Percentiles rank a stretch among this genome's conserved stretches.
Evolutionary conservation across 2,888 invertebrate genomes (phyloP).

Genomic region (Agriopis aurantiaria): DNA sequence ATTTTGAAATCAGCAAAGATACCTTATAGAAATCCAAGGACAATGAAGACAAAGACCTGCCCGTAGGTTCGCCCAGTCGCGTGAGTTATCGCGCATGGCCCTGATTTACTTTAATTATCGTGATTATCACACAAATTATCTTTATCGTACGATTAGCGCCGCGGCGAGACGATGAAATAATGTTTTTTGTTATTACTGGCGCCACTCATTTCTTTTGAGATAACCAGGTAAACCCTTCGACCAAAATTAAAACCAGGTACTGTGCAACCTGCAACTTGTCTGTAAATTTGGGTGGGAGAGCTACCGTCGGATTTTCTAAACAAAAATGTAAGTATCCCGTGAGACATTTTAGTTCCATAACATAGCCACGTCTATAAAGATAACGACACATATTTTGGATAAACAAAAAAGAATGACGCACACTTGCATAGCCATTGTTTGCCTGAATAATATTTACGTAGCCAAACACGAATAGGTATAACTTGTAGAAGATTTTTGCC

Average conservation of each 20-base stretch:
- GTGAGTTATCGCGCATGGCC: conserved; percentile 70
- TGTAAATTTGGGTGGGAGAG: not conserved
- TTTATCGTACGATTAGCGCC: conserved; percentile 58
- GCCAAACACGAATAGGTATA: not conserved
- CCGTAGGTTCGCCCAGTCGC: conserved; percentile 44
- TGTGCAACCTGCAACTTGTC: conserved; percentile 6
- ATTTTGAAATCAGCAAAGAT: not conserved
- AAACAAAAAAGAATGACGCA: conserved; percentile 32
- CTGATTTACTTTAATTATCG: conserved; percentile 75
- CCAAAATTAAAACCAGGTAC: conserved; percentile 28
- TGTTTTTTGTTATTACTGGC: conserved; percentile 58
- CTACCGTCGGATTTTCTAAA: not conserved
- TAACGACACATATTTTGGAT: conserved; percentile 13
- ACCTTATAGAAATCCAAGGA: conserved; percentile 9
- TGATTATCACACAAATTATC: conserved; percentile 71
- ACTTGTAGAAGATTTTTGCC: not conserved
- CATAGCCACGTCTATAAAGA: not conserved
- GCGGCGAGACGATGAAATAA: conserved; percentile 49
- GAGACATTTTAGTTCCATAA: not conserved
- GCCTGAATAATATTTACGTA: conserved; percentile 19
- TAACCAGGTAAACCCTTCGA: conserved; percentile 39
- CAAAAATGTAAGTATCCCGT: not conserved
- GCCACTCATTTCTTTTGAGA: conserved; percentile 51
- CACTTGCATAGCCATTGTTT: conserved; percentile 23
- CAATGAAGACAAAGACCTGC: conserved; percentile 47